These are phyloP conservation scores for Boloria euphrosyne DNA, from an alignment of 2,888 invertebrate species.

Conservation along the genomic window DNA sequence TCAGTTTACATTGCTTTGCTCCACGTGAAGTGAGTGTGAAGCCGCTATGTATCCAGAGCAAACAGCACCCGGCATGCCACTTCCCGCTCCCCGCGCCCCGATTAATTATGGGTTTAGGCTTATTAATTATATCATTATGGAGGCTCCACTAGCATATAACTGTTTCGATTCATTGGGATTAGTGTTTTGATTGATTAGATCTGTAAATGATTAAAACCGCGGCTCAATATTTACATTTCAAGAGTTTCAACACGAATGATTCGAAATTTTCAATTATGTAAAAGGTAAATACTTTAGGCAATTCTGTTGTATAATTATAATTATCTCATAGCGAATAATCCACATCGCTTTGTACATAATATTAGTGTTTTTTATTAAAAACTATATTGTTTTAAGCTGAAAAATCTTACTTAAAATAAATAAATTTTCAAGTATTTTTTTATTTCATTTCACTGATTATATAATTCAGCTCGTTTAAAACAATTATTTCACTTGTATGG, in stretches of 20 bases:
- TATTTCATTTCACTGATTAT: no score
- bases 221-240: slow-evolving; percentile 7
- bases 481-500: no score
- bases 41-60: slow-evolving; percentile 13
- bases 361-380: no score
- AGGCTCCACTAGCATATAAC: slow-evolving; percentile 13
- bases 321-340: background rate
- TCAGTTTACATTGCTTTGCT: no score
- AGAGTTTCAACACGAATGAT: background rate
- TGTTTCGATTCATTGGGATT: slow-evolving; percentile 18
- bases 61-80: background rate
- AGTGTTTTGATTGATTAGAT: slow-evolving; percentile 9
- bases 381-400: no score
- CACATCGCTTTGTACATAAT: background rate
- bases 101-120: slow-evolving; percentile 33
- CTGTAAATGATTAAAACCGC: slow-evolving; percentile 8
- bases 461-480: no score
- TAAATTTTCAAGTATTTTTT: no score
- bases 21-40: background rate
- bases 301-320: background rate
- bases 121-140: slow-evolving; percentile 30
- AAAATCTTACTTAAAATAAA: no score
- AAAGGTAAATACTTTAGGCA: background rate
- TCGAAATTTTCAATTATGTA: background rate
- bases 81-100: background rate